Evolutionary conservation across 2,888 invertebrate genomes (phyloP), one percentile per base, ranked within the genome.

Genomic region (Nomada ruficornis): DNA sequence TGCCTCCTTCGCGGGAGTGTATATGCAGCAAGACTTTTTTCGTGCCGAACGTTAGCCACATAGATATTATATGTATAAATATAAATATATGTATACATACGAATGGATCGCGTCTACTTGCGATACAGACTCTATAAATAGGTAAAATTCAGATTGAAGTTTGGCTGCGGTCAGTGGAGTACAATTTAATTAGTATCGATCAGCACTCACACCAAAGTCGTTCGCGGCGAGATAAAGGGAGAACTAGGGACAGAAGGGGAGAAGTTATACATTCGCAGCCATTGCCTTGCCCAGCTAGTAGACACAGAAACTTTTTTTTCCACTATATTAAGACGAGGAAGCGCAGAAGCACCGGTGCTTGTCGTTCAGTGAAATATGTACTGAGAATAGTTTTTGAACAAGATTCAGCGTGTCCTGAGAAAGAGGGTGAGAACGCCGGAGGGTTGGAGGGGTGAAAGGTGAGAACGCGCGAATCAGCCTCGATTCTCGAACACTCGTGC

Each of bases 401-500:
- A 42, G 23, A 42, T 42, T 69, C 11, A 47, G 42, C 55, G 15
- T 15, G 47, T 47, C 47, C 15, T 47, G 15, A 47, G 15, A 47
- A 23, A 60, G 11, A 60, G 7, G 36, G 47, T 7, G 20, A 47
- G 29, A 15, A n/a, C 2, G 18, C 20, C 5, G 23, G 15, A 54
- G 54, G 10, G 54, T 50, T 20, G 54, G n/a, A 11, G 10, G 54
- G 3, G 18, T 10, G 54, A 13, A 23, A 64, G 60, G 23, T 54
- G n/a, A 36, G 36, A 57, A 60, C 59, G 20, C 69, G 29, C 80
- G 71, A 80, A 69, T 15, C 13, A 55, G 57, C 85, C 77, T 88
- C 88, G 89, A 87, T 83, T 83, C 86, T 74, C 88, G 85, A 88
- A 89, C 91, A 86, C 87, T 89, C 89, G 86, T 79, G 80, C 91